Evolutionary conservation across 2,797 vertebrate genomes (phyloP).

Genomic region (Gymnocypris eckloni): DNA sequence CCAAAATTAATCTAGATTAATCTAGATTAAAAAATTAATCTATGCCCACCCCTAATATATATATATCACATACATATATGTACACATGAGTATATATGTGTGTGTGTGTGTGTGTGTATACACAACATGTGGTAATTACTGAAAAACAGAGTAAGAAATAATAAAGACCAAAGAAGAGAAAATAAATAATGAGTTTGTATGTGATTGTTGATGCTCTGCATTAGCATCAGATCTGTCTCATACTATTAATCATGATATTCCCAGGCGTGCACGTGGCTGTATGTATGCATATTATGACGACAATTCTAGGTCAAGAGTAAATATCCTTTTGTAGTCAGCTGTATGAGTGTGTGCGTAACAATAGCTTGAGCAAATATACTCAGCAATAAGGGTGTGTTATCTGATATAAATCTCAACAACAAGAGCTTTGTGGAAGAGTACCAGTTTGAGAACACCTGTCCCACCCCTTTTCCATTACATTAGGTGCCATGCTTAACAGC

Average conservation of each 20-base stretch:
- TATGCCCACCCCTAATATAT: too few relatives aligned
- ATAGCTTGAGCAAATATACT: slow-evolving; percentile 30
- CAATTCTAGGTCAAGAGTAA: slow-evolving; percentile 27
- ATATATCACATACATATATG: too few relatives aligned
- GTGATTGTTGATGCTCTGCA: background rate
- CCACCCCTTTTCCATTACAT: background rate
- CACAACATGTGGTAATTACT: background rate
- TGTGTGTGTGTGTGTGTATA: background rate
- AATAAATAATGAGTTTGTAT: background rate
- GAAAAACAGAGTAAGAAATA: background rate
- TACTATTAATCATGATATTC: background rate
- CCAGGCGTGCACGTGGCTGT: background rate
- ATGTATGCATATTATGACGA: slow-evolving; percentile 11
- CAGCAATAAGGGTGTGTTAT: slow-evolving; percentile 22
- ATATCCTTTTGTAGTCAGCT: slow-evolving; percentile 13
- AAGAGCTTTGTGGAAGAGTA: background rate
- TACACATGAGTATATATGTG: too few relatives aligned
- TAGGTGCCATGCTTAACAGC: background rate
- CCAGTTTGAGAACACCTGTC: background rate
- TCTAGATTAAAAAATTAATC: too few relatives aligned
- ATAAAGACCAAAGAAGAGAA: background rate
- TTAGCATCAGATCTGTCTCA: slow-evolving; percentile 24
- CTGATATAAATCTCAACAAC: slow-evolving; percentile 20
- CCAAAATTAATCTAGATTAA: too few relatives aligned
- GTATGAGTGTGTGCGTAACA: background rate